Evolutionary conservation across 2,113 vertebrate species (phyloP), one percentile per base, ranked within the genome.

Genomic region (Melanotaenia duboulayi): DNA sequence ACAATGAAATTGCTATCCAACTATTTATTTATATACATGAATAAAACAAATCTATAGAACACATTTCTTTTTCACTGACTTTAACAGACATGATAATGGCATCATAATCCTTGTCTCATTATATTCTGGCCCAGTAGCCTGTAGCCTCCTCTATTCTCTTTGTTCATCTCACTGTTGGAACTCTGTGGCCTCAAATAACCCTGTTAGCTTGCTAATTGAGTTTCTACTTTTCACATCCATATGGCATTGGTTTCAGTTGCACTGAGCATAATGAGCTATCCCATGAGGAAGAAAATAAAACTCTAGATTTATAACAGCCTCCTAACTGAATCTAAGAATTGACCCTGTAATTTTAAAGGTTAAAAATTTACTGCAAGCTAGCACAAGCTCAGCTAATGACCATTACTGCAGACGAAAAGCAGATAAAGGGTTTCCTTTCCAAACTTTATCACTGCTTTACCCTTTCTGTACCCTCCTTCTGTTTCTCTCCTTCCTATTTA

Each of bases 211-310:
- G 58, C 87, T 91, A 91, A 92, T 91, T 80, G 82, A 78, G 78
- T 82, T 88, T 87, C 59, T 89, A 75, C 71, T 56, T 71, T 88
- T 89, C 81, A 84, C 80, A 87, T 71, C 77, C 91, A 92, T 89
- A 78, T 92, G 91, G 91, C 80, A 83, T 90, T 91, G 85, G 87
- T 92, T 92, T 90, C 70, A 76, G 73, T 87, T 80, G 63, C 67
- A 44, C 76, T 49, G 52, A 52, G 83, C 84, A 65, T 92, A 92
- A 92, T 91, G 89, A 91, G 87, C 82, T 71, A 84, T 90, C 85
- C 85, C 84, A 74, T 50, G 83, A 79, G 84, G 78, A 65, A 67
- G 72, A 79, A 82, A 81, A 76, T 58, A 83, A 81, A 86, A 71
- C 63, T 55, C 44, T 78, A 87, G 81, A 91, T 91, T 91, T 92